Evolutionary conservation across 2,113 vertebrate genomes (phyloP).

Genomic region (Elephantulus edwardii): DNA sequence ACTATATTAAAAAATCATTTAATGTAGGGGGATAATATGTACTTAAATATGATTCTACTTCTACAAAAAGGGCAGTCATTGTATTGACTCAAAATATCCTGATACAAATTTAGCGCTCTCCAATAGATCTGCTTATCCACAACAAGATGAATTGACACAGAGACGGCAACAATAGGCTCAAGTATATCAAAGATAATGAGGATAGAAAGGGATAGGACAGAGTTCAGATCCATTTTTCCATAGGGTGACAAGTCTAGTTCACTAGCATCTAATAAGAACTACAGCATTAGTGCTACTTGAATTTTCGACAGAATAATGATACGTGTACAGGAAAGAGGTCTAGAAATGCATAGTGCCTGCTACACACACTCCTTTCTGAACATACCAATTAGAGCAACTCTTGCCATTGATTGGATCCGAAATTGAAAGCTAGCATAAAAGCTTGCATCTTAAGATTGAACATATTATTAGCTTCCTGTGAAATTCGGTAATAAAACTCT

Average conservation of each 20-base stretch:
- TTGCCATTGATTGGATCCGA: neutral
- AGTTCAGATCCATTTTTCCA: no score
- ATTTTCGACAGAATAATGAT: neutral
- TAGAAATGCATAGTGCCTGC: neutral
- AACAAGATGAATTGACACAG: no score
- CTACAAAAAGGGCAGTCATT: conserved; percentile 9
- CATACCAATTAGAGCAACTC: neutral
- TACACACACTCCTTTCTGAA: neutral
- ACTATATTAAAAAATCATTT: neutral
- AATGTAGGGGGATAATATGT: neutral
- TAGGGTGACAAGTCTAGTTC: no score
- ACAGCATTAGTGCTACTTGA: neutral
- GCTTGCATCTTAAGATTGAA: neutral
- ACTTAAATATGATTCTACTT: neutral
- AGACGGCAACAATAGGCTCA: no score
- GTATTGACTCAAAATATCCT: neutral
- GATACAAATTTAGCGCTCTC: neutral
- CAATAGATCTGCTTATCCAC: no score
- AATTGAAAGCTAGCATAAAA: neutral
- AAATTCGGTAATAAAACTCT: neutral
- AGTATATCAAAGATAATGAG: no score
- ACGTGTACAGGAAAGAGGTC: neutral
- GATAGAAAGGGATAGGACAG: no score
- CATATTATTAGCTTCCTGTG: neutral
- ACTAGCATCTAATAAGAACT: no score